Evolutionary conservation across 2,797 vertebrate genomes (phyloP).

Genomic region (Kryptopterus vitreolus): DNA sequence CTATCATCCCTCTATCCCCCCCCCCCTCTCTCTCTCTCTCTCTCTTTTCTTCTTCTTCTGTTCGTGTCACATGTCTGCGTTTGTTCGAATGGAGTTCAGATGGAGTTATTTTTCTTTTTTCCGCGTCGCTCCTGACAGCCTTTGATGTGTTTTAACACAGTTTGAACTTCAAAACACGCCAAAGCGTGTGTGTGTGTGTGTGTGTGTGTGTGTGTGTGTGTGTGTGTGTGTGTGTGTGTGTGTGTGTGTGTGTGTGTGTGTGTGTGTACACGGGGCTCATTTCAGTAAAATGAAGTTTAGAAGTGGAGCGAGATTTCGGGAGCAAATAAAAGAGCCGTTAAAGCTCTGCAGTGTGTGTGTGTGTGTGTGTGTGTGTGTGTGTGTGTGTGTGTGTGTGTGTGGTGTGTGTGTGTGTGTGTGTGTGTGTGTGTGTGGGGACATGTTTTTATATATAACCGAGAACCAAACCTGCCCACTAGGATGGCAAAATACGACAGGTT

Average conservation of each 20-base stretch:
- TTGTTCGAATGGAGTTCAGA: conserved; percentile 34
- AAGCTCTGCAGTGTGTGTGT: neutral
- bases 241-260: conserved; percentile 19
- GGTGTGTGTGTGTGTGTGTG: neutral
- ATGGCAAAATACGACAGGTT: neutral
- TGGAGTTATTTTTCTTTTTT: conserved; percentile 44
- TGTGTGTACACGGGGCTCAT: conserved; percentile 19
- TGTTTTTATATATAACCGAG: neutral
- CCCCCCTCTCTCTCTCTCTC: too few species aligned
- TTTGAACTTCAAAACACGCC: conserved; percentile 54
- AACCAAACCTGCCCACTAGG: neutral
- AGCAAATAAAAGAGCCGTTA: conserved; percentile 16
- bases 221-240: conserved; percentile 45
- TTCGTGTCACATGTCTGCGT: conserved; percentile 1
- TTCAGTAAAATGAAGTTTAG: conserved; percentile 39
- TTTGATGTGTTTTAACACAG: conserved; percentile 53
- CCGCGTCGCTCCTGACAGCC: conserved; percentile 10
- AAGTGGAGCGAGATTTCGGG: conserved; percentile 17
- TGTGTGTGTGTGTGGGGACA: neutral
- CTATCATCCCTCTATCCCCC: conserved; percentile 37
- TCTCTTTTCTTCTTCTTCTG: neutral
- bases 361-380: neutral
- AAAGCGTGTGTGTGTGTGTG: conserved; percentile 36
- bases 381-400: neutral
- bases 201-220: conserved; percentile 49